These are phyloP conservation scores for Darevskia nairensis DNA, from an alignment of 2,797 vertebrate genomes.

Conservation along the genomic window DNA sequence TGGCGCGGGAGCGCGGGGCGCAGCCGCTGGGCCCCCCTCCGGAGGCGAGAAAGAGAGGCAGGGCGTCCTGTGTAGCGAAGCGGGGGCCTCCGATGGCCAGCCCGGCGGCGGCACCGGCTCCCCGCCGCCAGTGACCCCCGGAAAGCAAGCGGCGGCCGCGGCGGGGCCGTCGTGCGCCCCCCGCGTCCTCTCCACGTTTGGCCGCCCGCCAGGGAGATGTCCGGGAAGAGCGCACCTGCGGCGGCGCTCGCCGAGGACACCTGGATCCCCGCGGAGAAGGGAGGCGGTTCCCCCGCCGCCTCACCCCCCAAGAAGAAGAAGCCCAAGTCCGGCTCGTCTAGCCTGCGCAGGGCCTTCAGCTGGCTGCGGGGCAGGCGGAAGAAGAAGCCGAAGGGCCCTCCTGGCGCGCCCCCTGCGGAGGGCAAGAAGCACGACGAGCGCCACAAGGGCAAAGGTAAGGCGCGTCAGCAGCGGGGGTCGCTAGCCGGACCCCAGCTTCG, in stretches of 20 bases:
- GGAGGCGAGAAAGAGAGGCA: slow-evolving; percentile 2
- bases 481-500: too few species aligned
- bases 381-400: slow-evolving; percentile 72
- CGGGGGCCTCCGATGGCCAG: neutral
- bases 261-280: slow-evolving; percentile 19
- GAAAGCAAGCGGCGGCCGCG: slow-evolving; percentile 29
- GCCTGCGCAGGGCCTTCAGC: slow-evolving; percentile 86
- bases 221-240: slow-evolving; percentile 58
- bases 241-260: slow-evolving; percentile 56
- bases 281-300: slow-evolving; percentile 31
- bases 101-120: slow-evolving; percentile 20
- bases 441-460: slow-evolving; percentile 67
- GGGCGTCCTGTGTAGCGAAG: slow-evolving; percentile 3
- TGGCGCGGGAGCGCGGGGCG: neutral
- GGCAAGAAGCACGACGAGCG: slow-evolving; percentile 69
- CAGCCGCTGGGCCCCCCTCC: neutral
- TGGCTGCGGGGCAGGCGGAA: slow-evolving; percentile 82
- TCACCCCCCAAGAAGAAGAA: slow-evolving; percentile 77
- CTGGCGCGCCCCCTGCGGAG: slow-evolving; percentile 25
- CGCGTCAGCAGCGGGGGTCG: neutral
- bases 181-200: slow-evolving; percentile 59
- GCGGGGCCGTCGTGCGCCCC: slow-evolving; percentile 27
- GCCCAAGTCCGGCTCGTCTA: slow-evolving; percentile 79
- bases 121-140: slow-evolving; percentile 35
- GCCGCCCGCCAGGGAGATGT: neutral